Evolutionary conservation across 1,140 invertebrate genomes (phyloP).

Genomic region (Temnothorax curvispinosus): DNA sequence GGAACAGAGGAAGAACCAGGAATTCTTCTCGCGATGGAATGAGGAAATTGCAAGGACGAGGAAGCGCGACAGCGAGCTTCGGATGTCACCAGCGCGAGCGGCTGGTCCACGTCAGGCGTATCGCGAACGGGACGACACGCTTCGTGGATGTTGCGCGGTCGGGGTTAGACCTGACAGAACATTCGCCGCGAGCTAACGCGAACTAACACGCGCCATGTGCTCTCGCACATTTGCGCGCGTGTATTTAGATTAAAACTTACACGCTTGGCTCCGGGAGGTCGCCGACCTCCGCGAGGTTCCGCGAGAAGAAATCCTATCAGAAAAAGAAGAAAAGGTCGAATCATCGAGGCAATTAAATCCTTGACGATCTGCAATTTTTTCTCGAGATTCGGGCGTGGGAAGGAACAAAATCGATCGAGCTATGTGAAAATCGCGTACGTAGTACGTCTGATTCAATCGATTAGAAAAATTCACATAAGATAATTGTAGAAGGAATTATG

Average conservation of each 20-base stretch:
- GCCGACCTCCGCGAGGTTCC: background rate
- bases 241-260: slow-evolving; percentile 52
- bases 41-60: slow-evolving; percentile 68
- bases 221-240: background rate
- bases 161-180: slow-evolving; percentile 41
- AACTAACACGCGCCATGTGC: background rate
- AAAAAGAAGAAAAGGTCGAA: background rate
- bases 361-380: slow-evolving; percentile 1
- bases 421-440: background rate
- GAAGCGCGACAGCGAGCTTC: slow-evolving; percentile 62
- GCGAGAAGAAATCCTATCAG: background rate
- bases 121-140: slow-evolving; percentile 71
- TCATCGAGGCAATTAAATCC: background rate
- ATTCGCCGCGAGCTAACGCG: slow-evolving; percentile 14
- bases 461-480: slow-evolving; percentile 17
- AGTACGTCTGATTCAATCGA: slow-evolving; percentile 17
- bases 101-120: slow-evolving; percentile 71
- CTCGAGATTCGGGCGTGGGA: slow-evolving; percentile 10
- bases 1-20: slow-evolving; percentile 2
- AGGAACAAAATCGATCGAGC: background rate
- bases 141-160: slow-evolving; percentile 62
- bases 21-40: slow-evolving; percentile 60
- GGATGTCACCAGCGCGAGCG: slow-evolving; percentile 66
- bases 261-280: slow-evolving; percentile 6
- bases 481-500: background rate